These are phyloP conservation scores for Epizoanthus stellaris DNA, from an alignment of 92 coral and sea anemone species.

Conservation along the genomic window DNA sequence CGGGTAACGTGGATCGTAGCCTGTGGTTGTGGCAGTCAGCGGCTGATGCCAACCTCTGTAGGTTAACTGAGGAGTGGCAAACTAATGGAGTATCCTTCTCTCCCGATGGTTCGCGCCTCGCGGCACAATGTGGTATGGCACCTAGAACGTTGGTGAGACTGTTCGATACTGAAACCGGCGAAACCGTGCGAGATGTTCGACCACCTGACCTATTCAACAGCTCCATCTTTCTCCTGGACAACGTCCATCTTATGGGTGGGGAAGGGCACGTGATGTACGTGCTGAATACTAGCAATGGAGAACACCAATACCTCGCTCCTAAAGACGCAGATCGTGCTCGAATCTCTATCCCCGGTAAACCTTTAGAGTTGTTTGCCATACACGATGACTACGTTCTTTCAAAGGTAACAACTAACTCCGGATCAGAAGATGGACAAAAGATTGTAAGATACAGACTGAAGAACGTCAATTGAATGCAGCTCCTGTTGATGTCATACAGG, in stretches of 20 bases:
- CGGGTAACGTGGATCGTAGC: background rate
- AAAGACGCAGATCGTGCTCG: background rate
- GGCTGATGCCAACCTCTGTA: background rate
- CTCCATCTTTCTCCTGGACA: background rate
- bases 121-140: background rate
- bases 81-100: background rate
- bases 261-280: background rate
- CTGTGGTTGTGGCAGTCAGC: background rate
- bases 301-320: conserved; percentile 3
- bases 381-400: background rate
- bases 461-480: background rate
- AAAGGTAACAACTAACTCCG: background rate
- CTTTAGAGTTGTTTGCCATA: background rate
- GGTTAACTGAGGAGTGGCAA: background rate
- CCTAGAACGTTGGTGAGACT: background rate
- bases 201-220: background rate
- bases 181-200: background rate
- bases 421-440: background rate
- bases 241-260: background rate
- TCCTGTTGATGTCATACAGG: background rate
- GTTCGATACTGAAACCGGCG: background rate
- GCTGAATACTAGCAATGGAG: background rate
- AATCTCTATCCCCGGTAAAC: background rate
- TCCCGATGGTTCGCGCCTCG: background rate
- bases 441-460: background rate